Percentiles rank a stretch among this genome's conserved stretches.
Conservation (phyloP, 2,888 invertebrate genomes). For the Parochlus steinenii region DNA sequence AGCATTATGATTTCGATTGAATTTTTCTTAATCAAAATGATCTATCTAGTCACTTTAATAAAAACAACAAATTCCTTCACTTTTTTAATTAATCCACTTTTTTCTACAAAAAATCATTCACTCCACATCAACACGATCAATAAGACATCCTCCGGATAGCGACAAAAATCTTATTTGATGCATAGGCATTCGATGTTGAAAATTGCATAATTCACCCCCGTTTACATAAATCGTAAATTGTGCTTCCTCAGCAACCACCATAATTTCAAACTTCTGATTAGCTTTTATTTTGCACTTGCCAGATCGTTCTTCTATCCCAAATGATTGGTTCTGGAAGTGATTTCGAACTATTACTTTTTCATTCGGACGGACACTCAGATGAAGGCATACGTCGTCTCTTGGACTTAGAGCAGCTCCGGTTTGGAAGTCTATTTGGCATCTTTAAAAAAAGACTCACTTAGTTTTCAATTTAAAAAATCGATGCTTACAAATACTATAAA, state of each 20-base stretch:
- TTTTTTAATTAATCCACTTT: too few relatives aligned
- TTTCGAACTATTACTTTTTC: conserved; percentile 6
- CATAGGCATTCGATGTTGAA: conserved; percentile 9
- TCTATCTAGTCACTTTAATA: too few relatives aligned
- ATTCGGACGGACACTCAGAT: conserved; percentile 6
- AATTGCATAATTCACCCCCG: conserved; percentile 5
- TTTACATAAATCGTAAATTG: conserved; percentile 7
- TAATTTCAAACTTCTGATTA: conserved; percentile 8
- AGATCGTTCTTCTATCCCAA: conserved; percentile 3
- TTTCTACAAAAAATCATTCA: too few relatives aligned
- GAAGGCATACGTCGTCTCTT: conserved; percentile 2
- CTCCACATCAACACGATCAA: too few relatives aligned
- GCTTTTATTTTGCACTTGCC: conserved; percentile 1
- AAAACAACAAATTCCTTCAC: too few relatives aligned
- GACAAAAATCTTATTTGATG: conserved; percentile 1
- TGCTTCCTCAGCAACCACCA: conserved; percentile 4
- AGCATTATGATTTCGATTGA: too few relatives aligned
- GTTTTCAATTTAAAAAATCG: too few relatives aligned
- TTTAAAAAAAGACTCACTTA: not conserved
- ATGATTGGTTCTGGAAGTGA: not conserved
- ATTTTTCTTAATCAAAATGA: too few relatives aligned
- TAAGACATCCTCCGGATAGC: not conserved
- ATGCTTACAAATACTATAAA: too few relatives aligned
- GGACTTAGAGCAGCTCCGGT: not conserved
- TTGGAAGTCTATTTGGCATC: conserved; percentile 3